Evolutionary conservation across 2,113 vertebrate species (phyloP), one percentile per base, ranked within the genome.

Genomic region (Camelus dromedarius): DNA sequence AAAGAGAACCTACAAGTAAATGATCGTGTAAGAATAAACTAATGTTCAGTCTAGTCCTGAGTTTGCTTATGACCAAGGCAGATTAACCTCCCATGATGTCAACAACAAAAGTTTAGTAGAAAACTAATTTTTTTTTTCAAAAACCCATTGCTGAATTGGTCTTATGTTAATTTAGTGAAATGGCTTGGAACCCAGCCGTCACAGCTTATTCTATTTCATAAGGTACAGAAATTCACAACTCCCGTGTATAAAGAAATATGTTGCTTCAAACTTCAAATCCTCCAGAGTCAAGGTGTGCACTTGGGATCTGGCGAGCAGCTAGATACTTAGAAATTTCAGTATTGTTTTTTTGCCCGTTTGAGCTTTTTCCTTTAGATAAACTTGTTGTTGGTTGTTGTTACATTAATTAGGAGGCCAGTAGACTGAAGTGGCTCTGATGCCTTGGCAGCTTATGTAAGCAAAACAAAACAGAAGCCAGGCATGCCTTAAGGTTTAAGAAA

Each of bases 1-100:
- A 82, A 62, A 94, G 75, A 83, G 18, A 86, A 94, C 32, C 32
- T 91, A 75, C 67, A 96, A 93, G 94, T 93, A 97, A 88, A 87
- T 94, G 77, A 75, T 72, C 30, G 80, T 52, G 3, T 66, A 81
- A 95, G 72, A 93, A 70, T 69, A 75, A 91, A 89, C 58, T 69
- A 87, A 73, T 24, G 26, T 16, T 66, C 5, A 5, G 52, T 60
- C 26, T 96, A n/a, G 24, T 54, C 46, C 26, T 50, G 1, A 8
- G 13, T 91, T 96, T 96, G 60, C 11, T 38, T 67, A 62, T 95
- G 46, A 86, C 28, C 30, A 77, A 80, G 26, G 42, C 14, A 82
- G 64, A 70, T 86, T 87, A 91, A 32, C 96, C 13, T 87, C 11
- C 28, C 11, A 35, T 46, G 9, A 82, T 73, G 38, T 58, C 75